phyloP scores from a whole-genome alignment of 2,113 vertebrate genomes.

The Jacana jacana region DNA sequence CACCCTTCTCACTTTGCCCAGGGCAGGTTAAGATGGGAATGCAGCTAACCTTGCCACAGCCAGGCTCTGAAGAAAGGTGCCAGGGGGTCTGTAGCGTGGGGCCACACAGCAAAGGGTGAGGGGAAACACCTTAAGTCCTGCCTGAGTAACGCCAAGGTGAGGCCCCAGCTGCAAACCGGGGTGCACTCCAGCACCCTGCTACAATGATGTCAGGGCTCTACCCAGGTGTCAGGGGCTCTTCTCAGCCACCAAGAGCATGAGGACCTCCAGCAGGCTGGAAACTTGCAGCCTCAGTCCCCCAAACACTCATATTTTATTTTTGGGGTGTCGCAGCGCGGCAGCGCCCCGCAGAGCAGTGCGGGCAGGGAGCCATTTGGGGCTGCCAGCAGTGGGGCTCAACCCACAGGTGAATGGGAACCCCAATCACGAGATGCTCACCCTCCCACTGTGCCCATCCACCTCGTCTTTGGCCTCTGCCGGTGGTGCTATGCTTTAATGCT shows the following conservation, averaged over 20 bases:
- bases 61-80: background rate
- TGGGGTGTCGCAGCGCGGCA: background rate
- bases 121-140: background rate
- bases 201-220: background rate
- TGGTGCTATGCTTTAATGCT: background rate
- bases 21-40: background rate
- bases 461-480: background rate
- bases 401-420: accelerated
- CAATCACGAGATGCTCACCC: accelerated
- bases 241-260: background rate
- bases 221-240: background rate
- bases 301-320: background rate
- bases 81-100: background rate
- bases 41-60: background rate
- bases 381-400: background rate
- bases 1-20: background rate
- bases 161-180: background rate
- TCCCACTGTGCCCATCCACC: background rate
- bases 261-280: background rate
- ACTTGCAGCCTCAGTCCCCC: background rate
- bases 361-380: background rate
- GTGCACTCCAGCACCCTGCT: background rate
- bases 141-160: accelerated
- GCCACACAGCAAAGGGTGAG: background rate
- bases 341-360: background rate